Evolutionary conservation across 2,888 invertebrate genomes (phyloP).

Genomic region (Pristionchus entomophagus): DNA sequence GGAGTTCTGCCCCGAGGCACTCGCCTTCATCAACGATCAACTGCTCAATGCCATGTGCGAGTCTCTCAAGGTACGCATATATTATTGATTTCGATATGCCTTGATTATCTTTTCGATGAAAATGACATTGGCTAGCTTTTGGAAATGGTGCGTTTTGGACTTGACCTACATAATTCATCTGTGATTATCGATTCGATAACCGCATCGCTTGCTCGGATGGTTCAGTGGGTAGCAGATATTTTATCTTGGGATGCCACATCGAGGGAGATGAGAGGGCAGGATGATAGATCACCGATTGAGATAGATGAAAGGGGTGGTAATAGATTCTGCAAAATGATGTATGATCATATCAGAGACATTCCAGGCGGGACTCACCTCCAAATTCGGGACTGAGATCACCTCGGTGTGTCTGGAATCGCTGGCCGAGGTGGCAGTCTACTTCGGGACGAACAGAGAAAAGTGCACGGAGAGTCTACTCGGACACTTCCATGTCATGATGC

Average conservation of each 20-base stretch:
- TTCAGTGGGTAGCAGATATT: too few relatives aligned
- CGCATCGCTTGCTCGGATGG: too few relatives aligned
- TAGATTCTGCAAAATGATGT: neutral
- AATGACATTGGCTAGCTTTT: too few relatives aligned
- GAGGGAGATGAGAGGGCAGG: too few relatives aligned
- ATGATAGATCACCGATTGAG: too few relatives aligned
- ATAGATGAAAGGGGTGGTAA: neutral
- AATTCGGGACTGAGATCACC: constrained; percentile 63
- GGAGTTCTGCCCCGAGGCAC: constrained; percentile 83
- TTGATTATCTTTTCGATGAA: neutral
- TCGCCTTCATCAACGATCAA: constrained; percentile 76
- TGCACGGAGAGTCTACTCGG: constrained; percentile 44
- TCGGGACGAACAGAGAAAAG: constrained; percentile 48
- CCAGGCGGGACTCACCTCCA: constrained; percentile 60
- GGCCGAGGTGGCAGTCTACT: constrained; percentile 51
- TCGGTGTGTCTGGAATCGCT: constrained; percentile 60
- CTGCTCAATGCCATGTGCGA: constrained; percentile 75
- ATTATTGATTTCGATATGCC: neutral
- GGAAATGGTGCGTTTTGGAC: too few relatives aligned
- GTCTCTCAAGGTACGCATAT: constrained; percentile 66
- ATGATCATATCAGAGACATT: neutral
- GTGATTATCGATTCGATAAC: too few relatives aligned
- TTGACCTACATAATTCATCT: too few relatives aligned
- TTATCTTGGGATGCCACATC: too few relatives aligned
- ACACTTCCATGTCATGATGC: constrained; percentile 52